phyloP scores from a whole-genome alignment of 64 coral and sea anemone genomes.

The Actinia equina region DNA sequence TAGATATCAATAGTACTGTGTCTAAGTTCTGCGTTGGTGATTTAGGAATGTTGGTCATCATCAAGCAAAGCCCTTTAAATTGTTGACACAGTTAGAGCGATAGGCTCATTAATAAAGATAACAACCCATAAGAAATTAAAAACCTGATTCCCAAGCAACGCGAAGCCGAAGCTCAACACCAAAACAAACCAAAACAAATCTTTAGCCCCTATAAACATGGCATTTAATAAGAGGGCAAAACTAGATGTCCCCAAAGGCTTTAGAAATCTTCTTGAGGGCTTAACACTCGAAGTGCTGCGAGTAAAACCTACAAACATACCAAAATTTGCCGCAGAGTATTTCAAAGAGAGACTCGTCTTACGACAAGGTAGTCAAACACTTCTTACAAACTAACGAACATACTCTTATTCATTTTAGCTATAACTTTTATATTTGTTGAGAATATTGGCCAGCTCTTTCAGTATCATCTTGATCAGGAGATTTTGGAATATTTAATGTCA shows the following conservation, averaged over 20 bases:
- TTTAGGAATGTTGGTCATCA: neutral
- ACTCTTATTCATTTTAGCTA: neutral
- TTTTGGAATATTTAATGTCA: too few relatives aligned
- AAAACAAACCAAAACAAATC: neutral
- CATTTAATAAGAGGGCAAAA: neutral
- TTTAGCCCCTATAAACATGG: neutral
- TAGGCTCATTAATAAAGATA: neutral
- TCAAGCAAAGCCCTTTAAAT: neutral
- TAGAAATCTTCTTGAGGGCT: constrained; percentile 74
- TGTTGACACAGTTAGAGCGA: neutral
- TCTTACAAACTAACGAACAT: neutral
- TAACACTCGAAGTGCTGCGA: constrained; percentile 69
- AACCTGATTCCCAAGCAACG: neutral
- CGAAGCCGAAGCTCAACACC: too few relatives aligned
- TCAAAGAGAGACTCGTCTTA: constrained; percentile 47
- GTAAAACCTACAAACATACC: constrained; percentile 60
- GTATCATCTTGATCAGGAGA: too few relatives aligned
- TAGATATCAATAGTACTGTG: too few relatives aligned
- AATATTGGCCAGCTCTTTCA: too few relatives aligned
- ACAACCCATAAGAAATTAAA: neutral
- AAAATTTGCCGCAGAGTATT: constrained; percentile 79
- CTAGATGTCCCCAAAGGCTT: constrained; percentile 73
- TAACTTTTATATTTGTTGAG: too few relatives aligned
- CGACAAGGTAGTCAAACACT: constrained; percentile 57
- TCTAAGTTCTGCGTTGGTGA: neutral